These are phyloP conservation scores for Capra hircus DNA, from an alignment of 2,113 vertebrate genomes.

Conservation along the genomic window DNA sequence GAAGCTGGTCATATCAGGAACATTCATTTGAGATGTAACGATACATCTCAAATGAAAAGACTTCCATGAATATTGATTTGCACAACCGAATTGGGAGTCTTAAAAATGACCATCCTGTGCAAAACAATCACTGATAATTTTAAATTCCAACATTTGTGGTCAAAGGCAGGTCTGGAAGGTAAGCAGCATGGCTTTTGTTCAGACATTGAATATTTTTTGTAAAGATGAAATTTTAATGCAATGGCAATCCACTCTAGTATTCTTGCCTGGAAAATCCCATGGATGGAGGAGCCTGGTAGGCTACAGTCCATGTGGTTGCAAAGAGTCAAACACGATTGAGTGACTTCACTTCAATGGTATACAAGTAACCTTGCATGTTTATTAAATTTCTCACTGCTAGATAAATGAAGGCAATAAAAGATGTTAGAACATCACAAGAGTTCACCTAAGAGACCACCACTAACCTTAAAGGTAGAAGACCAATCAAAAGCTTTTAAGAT, in stretches of 20 bases:
- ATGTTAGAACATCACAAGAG: too few relatives aligned
- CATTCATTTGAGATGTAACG: not conserved
- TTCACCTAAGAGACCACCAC: not conserved
- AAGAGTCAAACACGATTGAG: too few relatives aligned
- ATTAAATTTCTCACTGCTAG: not conserved
- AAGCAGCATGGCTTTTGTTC: not conserved
- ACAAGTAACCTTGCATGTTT: not conserved
- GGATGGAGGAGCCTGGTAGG: too few relatives aligned
- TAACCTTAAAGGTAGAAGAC: not conserved
- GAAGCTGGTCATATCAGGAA: conserved; percentile 1
- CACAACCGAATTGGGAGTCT: not conserved
- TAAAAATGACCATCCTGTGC: not conserved
- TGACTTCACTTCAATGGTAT: not conserved
- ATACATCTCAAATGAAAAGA: not conserved
- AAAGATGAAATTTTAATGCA: not conserved
- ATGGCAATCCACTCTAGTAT: too few relatives aligned
- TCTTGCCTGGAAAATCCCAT: too few relatives aligned
- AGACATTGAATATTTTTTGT: not conserved
- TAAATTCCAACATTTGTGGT: not conserved
- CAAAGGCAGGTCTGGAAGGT: not conserved
- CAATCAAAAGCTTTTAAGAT: not conserved
- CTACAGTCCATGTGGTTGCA: too few relatives aligned
- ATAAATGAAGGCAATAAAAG: not conserved
- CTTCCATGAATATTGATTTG: not conserved
- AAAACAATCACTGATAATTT: not conserved